Evolutionary conservation across 2,888 invertebrate genomes (phyloP), one percentile per base, ranked within the genome.

Genomic region (Eilema griseolum): DNA sequence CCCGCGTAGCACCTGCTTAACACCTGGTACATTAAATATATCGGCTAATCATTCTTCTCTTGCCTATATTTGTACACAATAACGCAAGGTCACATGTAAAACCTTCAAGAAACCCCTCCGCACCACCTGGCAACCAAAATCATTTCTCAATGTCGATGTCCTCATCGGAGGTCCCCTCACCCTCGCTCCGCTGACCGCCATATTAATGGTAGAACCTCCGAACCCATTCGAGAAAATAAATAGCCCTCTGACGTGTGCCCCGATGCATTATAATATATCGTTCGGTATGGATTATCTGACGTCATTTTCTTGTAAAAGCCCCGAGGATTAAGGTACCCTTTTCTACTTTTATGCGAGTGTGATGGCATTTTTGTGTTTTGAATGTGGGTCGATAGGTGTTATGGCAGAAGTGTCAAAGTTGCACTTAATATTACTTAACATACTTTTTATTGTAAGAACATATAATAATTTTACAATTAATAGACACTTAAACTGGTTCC

Each of bases 231-330:
- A 84, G 89, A 85, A 90, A 91, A 93, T 93, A 93, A 92, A 93
- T 92, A 92, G 92, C 90, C 88, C 85, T 85, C 84, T 87, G 93
- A 93, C 93, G 85, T 90, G 89, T 92, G 89, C 89, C 85, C 74
- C 89, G 90, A 90, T 92, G 93, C 93, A 94, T 94, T 92, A 88
- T 92, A 91, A 94, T 92, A 92, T 92, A 93, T 92, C 86, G 90
- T 88, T 87, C 84, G 83, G 77, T 73, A 71, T 77, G 87, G 88
- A 90, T 89, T 89, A 89, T 86, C 86, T 87, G 81, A 82, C 87
- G 86, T 90, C 89, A 88, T 88, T 89, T 89, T 88, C 86, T 82
- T 82, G 81, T 80, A 77, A 83, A 82, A 83, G 81, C 75, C 76
- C 75, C 66, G 67, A 60, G 85, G 82, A 79, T 83, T 80, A 79